A percentile compares a stretch with the other conserved stretches of the same genome.
Conservation (phyloP, 2,888 invertebrate genomes). For the Dolomedes plantarius region DNA sequence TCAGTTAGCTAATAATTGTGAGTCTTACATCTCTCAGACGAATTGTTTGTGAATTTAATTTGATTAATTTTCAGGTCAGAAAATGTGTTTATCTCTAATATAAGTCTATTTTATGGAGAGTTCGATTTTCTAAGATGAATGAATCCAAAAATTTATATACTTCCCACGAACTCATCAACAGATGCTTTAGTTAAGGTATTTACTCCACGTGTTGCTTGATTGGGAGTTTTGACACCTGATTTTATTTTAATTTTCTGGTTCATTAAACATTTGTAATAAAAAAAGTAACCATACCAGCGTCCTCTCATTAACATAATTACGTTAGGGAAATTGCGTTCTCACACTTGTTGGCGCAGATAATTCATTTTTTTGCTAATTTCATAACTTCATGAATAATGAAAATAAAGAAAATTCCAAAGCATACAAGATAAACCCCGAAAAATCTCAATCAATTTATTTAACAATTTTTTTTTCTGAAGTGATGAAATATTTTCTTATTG, state of each 20-base stretch:
- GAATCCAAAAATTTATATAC: too few relatives aligned
- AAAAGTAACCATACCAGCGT: not conserved
- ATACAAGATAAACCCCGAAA: not conserved
- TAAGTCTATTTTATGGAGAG: too few relatives aligned
- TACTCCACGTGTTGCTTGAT: not conserved
- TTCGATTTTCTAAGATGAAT: too few relatives aligned
- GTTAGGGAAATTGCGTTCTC: not conserved
- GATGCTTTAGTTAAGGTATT: too few relatives aligned
- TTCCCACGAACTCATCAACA: too few relatives aligned
- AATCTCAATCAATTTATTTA: not conserved
- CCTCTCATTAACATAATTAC: constrained; percentile 9
- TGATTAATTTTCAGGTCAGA: too few relatives aligned
- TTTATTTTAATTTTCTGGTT: not conserved
- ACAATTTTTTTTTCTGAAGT: too few relatives aligned
- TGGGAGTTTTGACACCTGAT: not conserved
- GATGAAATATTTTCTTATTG: too few relatives aligned
- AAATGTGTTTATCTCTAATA: too few relatives aligned
- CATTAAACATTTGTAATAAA: not conserved
- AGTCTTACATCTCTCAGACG: too few relatives aligned
- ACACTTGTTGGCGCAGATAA: not conserved
- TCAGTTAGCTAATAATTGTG: too few relatives aligned
- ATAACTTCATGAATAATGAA: constrained; percentile 6
- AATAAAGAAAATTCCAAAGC: not conserved
- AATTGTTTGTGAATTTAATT: too few relatives aligned
- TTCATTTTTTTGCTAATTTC: not conserved